Evolutionary conservation across 2,888 invertebrate genomes (phyloP).

Genomic region (Priocnemis perturbator): DNA sequence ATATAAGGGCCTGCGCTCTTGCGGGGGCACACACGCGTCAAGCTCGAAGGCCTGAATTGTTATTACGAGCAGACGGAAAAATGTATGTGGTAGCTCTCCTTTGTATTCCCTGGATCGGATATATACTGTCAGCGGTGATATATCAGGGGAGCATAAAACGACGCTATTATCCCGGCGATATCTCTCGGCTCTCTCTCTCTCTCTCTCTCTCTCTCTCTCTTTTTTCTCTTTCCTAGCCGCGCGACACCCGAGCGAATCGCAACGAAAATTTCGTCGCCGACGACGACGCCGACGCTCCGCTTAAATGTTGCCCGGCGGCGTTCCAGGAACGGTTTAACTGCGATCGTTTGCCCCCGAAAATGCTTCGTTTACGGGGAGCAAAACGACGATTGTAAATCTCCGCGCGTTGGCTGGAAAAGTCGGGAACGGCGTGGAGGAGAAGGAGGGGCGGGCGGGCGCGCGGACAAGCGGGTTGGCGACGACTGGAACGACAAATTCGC

Average conservation of each 20-base stretch:
- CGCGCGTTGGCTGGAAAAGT: conserved; percentile 1
- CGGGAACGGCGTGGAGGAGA: not conserved
- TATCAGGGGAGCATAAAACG: conserved; percentile 36
- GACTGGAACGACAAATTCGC: not conserved
- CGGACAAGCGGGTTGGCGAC: not conserved
- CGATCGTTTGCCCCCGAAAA: conserved; percentile 56
- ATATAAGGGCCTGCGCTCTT: too few relatives aligned
- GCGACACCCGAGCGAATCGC: conserved; percentile 38
- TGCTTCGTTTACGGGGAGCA: conserved; percentile 51
- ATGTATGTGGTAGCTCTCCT: too few relatives aligned
- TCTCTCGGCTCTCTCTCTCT: conserved; percentile 37
- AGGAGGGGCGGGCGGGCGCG: not conserved
- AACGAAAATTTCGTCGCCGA: conserved; percentile 45
- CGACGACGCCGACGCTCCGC: conserved; percentile 21
- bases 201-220: conserved; percentile 2
- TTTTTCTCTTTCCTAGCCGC: too few relatives aligned
- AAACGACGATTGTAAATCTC: conserved; percentile 55
- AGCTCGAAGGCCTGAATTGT: too few relatives aligned
- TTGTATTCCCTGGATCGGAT: conserved; percentile 3
- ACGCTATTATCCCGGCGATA: conserved; percentile 47
- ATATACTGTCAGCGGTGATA: conserved; percentile 29
- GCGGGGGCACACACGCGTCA: too few relatives aligned
- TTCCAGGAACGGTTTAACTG: conserved; percentile 47
- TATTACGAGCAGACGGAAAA: too few relatives aligned
- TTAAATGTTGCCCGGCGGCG: conserved; percentile 51